Percentiles rank a stretch among this genome's conserved stretches.
phyloP scores from a whole-genome alignment of 1,140 invertebrate genomes.

The Trypoxylus dichotomus region DNA sequence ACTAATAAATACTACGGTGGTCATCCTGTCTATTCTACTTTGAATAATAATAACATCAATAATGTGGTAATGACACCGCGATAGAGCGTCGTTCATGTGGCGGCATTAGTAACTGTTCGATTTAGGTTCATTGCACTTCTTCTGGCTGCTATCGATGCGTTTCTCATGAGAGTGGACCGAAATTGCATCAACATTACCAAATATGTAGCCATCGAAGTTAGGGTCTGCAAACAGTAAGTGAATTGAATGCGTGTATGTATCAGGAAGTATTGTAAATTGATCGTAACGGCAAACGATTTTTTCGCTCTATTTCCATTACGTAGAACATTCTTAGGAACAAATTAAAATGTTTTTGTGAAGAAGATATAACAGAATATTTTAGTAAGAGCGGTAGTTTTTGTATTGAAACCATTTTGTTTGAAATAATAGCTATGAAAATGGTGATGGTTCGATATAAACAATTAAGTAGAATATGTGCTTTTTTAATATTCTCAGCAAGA shows the following conservation, averaged over 20 bases:
- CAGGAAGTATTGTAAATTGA: too few relatives aligned
- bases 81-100: not conserved
- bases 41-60: not conserved
- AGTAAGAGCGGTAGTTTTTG: too few relatives aligned
- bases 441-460: too few relatives aligned
- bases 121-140: conserved; percentile 34
- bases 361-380: too few relatives aligned
- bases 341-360: too few relatives aligned
- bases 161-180: conserved; percentile 65
- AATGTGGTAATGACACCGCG: not conserved
- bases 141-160: conserved; percentile 44
- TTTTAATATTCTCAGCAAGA: too few relatives aligned
- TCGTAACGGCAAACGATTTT: too few relatives aligned
- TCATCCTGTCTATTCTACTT: not conserved
- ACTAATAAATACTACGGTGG: not conserved
- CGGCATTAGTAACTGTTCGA: not conserved
- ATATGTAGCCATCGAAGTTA: conserved; percentile 68
- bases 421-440: too few relatives aligned
- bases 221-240: conserved; percentile 57
- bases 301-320: too few relatives aligned
- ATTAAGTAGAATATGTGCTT: too few relatives aligned
- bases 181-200: conserved; percentile 70
- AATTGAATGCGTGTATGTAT: not conserved
- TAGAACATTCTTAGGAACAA: too few relatives aligned
- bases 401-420: too few relatives aligned